Evolutionary conservation across 2,888 invertebrate species (phyloP), one percentile per base, ranked within the genome.

Genomic region (Eilema depressum): DNA sequence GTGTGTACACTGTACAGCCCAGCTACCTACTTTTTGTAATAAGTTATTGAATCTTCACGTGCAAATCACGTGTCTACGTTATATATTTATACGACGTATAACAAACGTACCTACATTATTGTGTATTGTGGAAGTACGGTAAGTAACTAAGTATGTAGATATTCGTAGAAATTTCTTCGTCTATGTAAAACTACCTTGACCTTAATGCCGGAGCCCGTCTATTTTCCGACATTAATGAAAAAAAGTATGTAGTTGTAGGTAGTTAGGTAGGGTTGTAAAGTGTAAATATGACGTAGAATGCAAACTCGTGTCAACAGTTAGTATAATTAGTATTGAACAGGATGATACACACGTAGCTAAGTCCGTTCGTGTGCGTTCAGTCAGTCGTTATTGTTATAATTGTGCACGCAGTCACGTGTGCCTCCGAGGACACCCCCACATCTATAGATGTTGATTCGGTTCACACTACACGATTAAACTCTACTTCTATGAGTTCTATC

Each of bases 401-500:
- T 86, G 83, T 79, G 74, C 69, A 76, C 65, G 77, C 76, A 75
- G 86, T 91, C 91, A 92, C 91, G 90, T 91, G 91, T 78, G 70
- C 74, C 69, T 41, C 75, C 88, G 87, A 89, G 88, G 88, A 89
- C 84, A 78, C 60, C 69, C 62, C 62, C 70, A 69, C 76, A 75
- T 76, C 67, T 69, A 76, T 81, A 74, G 81, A 80, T 75, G 63
- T 70, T 65, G 41, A 73, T 66, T 71, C 37, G 28, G 73, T 70
- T 74, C 53, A 75, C 67, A 60, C 53, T 60, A 25, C 59, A 3
- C 26, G 67, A 63, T 26, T 53, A 70, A 69, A 75, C 20, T 63
- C 41, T 66, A 53, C 8, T 53, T 53, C 53, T 53, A n/a, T 53
- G n/a, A 71, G 60, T 61, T 66, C 68, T 74, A 72, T 71, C 67